Base-by-base conservation (phyloP, 2,888 invertebrate species). In the Drosophila borealis region DNA sequence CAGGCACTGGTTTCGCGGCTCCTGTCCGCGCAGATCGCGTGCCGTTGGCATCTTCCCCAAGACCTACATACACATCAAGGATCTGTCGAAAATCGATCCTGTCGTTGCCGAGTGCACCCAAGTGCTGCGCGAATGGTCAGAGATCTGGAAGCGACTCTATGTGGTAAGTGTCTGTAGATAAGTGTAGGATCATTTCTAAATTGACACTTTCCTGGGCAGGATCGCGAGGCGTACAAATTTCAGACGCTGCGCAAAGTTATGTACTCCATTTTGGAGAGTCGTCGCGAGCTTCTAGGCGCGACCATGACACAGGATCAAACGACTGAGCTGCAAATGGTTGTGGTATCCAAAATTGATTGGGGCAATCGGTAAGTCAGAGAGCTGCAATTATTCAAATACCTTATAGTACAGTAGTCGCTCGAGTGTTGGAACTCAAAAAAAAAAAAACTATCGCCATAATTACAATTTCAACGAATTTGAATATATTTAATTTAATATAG, bases 321-420 rank as follows among this genome's bases (percentile, higher is more conserved):
- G 2, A 93, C 96, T 69, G 98, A 98, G 75, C 92, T 98, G 65
- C 96, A 97, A 91, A 93, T 97, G 89, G 96, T 96, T 90, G 96
- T 98, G 64, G 97, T 97, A 78, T 96, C 96, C 63, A 97, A 97
- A 93, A 96, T 98, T 57, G 98, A 98, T 93, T 98, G 98, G 98
- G 98, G 98, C 56, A 98, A 98, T 93, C 95, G 97, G 98, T 98
- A 92, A 96, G 91, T 89, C 14, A 17, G 5, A 6, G 6, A 29
- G 10, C 41, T 17, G 5, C 2, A 1, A 25, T 3, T 45, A 29
- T 29, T 8, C 10, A n/a, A n/a, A n/a, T n/a, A n/a, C n/a, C n/a
- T n/a, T 2, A 25, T 6, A 5, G 25, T 25, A 17, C 17, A 17
- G 17, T 17, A 17, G 17, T 17, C 17, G 17, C 17, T 17, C 17